Evolutionary conservation across 1,140 invertebrate species (phyloP), one percentile per base, ranked within the genome.

Genomic region (Papilio dardanus): DNA sequence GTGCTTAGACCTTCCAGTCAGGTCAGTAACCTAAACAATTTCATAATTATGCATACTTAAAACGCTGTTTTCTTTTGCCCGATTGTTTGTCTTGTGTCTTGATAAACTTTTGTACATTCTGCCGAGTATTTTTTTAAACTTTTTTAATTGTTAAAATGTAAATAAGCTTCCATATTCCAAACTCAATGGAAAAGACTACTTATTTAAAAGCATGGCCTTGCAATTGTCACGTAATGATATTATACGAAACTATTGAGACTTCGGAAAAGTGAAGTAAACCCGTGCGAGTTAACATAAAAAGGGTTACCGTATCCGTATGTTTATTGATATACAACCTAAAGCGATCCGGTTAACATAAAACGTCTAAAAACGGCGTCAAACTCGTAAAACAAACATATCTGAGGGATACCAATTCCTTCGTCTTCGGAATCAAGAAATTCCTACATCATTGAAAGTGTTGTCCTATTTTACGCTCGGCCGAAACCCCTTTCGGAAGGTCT

Each of bases 1-100:
- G 83, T 94, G 14, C 76, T 94, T 37, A 82, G 92, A 74, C 93
- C 92, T 54, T 93, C 92, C 0, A 94, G 92, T 79, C 92, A 94
- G 90, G 93, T 93, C 68, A 77, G 42, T 21, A 14, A 24, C n/a
- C 24, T 71, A 46, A 74, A 16, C 24, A 54, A 19, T 10, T 31
- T 21, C 0, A 35, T n/a, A 21, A 28, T 58, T 1, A 14, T 0
- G 21, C 10, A 28, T 21, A n/a, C 0, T 21, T 19, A 50, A 21
- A 50, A 19, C 19, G 21, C 10, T 21, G 4, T 21, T 21, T 54
- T 21, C n/a, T 21, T 21, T 1, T 7, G 19, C 5, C 12, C n/a
- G n/a, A n/a, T 50, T 54, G 46, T 54, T n/a, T 50, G 46, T 50
- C 16, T 46, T 16, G 8, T 10, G 3, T 40, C 31, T 33, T 37